Evolutionary conservation across 1,140 invertebrate genomes (phyloP).

Genomic region (Bathynomus jamesi): DNA sequence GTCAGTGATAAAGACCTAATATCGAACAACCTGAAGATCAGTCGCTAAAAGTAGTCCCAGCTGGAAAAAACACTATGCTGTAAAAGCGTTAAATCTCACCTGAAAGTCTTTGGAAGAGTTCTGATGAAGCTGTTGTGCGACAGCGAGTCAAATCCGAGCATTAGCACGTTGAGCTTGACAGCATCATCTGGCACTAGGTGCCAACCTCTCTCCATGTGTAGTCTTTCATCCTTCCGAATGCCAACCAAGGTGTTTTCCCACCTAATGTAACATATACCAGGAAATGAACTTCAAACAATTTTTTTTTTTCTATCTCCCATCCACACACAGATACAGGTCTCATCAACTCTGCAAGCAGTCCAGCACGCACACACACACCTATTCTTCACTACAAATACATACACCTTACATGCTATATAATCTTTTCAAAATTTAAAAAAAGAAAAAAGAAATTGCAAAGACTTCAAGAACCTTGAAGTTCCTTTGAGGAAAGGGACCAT

Average conservation of each 20-base stretch:
- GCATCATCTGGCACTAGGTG: slow-evolving; percentile 47
- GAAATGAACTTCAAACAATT: neutral
- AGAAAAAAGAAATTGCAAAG: neutral
- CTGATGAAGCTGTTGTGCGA: slow-evolving; percentile 78
- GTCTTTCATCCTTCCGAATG: slow-evolving; percentile 47
- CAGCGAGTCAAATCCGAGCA: slow-evolving; percentile 86
- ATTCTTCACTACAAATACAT: neutral
- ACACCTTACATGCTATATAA: neutral
- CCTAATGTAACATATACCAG: slow-evolving; percentile 43
- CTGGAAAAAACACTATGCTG: too few relatives aligned
- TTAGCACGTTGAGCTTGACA: slow-evolving; percentile 65
- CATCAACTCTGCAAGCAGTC: neutral
- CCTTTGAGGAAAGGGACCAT: too few relatives aligned
- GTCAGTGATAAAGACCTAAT: too few relatives aligned
- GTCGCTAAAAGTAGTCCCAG: too few relatives aligned
- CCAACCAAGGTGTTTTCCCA: slow-evolving; percentile 55
- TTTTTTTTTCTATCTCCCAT: neutral
- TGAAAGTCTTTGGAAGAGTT: slow-evolving; percentile 66
- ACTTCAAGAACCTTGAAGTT: too few relatives aligned
- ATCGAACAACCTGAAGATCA: too few relatives aligned
- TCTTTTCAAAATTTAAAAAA: neutral
- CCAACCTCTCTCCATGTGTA: slow-evolving; percentile 47
- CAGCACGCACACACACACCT: neutral
- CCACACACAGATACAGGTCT: neutral
- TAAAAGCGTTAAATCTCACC: too few relatives aligned